A percentile compares a stretch with the other conserved stretches of the same genome.
Evolutionary conservation across 2,113 vertebrate species (phyloP).

Genomic region (Chamaea fasciata): DNA sequence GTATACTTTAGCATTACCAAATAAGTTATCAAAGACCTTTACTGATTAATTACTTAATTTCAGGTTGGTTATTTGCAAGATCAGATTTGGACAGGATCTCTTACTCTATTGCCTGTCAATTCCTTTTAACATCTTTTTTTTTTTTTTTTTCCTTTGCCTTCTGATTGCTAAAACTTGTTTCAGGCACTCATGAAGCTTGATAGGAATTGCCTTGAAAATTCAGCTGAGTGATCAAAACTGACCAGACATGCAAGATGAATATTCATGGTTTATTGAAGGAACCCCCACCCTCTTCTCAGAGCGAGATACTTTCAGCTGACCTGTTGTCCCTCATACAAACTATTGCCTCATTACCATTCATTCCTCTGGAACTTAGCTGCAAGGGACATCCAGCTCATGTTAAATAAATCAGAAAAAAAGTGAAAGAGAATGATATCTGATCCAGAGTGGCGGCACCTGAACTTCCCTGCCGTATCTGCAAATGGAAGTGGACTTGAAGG

Average conservation of each 20-base stretch:
- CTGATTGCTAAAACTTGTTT: constrained; percentile 44
- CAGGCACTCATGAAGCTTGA: constrained; percentile 20
- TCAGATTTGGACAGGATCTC: constrained; percentile 44
- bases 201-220: constrained; percentile 26
- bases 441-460: not conserved
- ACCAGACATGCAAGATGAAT: constrained; percentile 42
- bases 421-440: not conserved
- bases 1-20: not conserved
- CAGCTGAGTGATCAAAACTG: constrained; percentile 58
- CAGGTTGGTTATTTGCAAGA: constrained; percentile 51
- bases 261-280: constrained; percentile 34
- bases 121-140: constrained; percentile 58
- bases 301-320: not conserved
- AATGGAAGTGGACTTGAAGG: not conserved
- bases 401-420: constrained; percentile 1
- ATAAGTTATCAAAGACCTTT: constrained; percentile 35
- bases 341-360: not conserved
- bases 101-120: constrained; percentile 68
- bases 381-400: rapidly evolving
- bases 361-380: not conserved
- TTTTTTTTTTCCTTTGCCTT: not conserved
- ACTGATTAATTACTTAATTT: constrained; percentile 62
- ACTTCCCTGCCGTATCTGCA: not conserved
- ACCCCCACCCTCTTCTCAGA: not conserved
- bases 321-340: constrained; percentile 3